These are phyloP conservation scores for Drosophila yooni DNA, from an alignment of 2,888 invertebrate species.

Conservation along the genomic window DNA sequence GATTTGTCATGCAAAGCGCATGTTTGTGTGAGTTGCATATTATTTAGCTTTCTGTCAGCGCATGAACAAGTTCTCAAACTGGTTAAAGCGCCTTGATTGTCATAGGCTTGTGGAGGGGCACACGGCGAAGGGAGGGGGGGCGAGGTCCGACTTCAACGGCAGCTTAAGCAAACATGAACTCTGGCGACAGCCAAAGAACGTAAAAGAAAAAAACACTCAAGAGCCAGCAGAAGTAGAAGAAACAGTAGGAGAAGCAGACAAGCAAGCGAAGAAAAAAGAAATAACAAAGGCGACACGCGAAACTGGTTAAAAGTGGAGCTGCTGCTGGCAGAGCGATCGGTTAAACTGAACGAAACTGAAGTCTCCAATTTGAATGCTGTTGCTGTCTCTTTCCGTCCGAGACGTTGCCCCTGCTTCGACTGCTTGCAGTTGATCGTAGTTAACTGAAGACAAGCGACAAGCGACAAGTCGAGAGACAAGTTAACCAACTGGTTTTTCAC, in stretches of 20 bases:
- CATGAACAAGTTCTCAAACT: slow-evolving; percentile 57
- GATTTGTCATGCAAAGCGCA: slow-evolving; percentile 63
- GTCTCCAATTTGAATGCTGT: slow-evolving; percentile 14
- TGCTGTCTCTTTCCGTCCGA: slow-evolving; percentile 43
- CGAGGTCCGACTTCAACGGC: slow-evolving; percentile 54
- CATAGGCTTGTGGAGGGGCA: not conserved
- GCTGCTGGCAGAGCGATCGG: slow-evolving; percentile 40
- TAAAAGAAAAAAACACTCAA: slow-evolving; percentile 35
- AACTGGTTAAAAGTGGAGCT: slow-evolving; percentile 79
- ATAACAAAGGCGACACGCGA: slow-evolving; percentile 26
- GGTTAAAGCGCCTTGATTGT: slow-evolving; percentile 26
- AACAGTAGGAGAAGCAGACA: slow-evolving; percentile 18
- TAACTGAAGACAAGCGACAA: slow-evolving; percentile 25
- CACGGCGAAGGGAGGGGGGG: not conserved
- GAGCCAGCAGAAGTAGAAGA: slow-evolving; percentile 28
- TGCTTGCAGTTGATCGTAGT: slow-evolving; percentile 51
- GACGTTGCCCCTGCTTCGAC: slow-evolving; percentile 60
- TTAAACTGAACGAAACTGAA: slow-evolving; percentile 63
- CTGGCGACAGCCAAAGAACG: slow-evolving; percentile 66
- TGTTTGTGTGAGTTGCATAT: slow-evolving; percentile 27
- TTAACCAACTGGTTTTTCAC: slow-evolving; percentile 62
- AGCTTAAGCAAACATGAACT: slow-evolving; percentile 74
- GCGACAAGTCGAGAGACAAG: slow-evolving; percentile 34
- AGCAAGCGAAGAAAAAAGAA: slow-evolving; percentile 7
- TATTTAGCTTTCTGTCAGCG: slow-evolving; percentile 49